Evolutionary conservation across 2,113 vertebrate genomes (phyloP), one percentile per base, ranked within the genome.

Genomic region (Neoarius graeffei): DNA sequence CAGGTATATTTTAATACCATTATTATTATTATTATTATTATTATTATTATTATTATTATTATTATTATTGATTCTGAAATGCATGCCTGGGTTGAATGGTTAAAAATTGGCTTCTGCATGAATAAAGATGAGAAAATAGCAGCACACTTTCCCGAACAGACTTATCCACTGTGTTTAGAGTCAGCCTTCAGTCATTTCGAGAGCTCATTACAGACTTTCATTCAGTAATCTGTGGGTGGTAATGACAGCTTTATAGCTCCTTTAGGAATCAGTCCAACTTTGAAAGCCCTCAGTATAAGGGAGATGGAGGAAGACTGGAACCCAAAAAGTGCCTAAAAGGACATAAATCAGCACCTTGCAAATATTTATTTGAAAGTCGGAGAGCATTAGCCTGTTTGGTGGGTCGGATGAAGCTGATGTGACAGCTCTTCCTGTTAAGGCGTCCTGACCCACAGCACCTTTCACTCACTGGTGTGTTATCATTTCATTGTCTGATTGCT

Each of bases 111-210:
- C 14, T 69, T 35, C 10, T 59, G 13, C 62, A 25, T 77, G 27
- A 66, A 80, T 35, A 86, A 35, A 85, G 23, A 52, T 66, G 54
- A 81, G 14, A 67, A 66, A 80, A 54, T 23, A 74, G 23, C n/a
- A 66, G 17, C 20, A 14, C 56, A 25, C 35, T 27, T 85, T 59
- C 30, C 19, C 1, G 13, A 30, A 66, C 69, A 85, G 60, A 67
- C 35, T 7, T 50, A 60, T 60, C 14, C 27, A 62, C 42, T 71
- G 66, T 89, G 87, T 89, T 92, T 94, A 90, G 50, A 92, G 92
- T 95, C 92, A 86, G 79, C 62, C 85, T 91, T 93, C 90, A 94
- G 93, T 85, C 87, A 92, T 54, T 91, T 94, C 83, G 93, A 95
- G 94, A 92, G 93, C 92, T 91, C 85, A 83, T 94, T 93, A 94